phyloP scores from a whole-genome alignment of 2,888 invertebrate genomes.

The Slavum lentiscoides region DNA sequence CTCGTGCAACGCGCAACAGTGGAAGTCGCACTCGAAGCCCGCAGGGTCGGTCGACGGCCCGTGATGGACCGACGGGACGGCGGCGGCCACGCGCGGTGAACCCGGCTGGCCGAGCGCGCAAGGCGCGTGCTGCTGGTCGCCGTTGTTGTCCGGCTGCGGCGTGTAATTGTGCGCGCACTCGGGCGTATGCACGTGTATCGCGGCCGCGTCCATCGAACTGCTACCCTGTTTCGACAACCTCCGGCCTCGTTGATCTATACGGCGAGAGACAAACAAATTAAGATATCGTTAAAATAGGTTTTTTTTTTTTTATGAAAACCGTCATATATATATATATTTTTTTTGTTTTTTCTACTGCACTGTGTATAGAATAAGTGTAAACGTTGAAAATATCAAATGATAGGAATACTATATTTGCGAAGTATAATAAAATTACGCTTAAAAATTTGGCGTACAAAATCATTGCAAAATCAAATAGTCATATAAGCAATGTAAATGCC shows the following conservation, averaged over 20 bases:
- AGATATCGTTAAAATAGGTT: too few relatives aligned
- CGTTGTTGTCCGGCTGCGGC: constrained; percentile 43
- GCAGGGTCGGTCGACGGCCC: constrained; percentile 57
- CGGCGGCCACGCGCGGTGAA: constrained; percentile 55
- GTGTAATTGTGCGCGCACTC: constrained; percentile 72
- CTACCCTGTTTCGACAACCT: constrained; percentile 63
- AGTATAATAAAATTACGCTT: too few relatives aligned
- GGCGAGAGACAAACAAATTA: not conserved
- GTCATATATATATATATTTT: too few relatives aligned
- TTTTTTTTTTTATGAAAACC: too few relatives aligned
- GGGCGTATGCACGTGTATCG: constrained; percentile 80
- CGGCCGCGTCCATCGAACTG: constrained; percentile 71
- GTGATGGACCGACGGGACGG: constrained; percentile 58
- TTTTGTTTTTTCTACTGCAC: too few relatives aligned
- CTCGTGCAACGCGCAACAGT: constrained; percentile 92
- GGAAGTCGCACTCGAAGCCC: constrained; percentile 84
- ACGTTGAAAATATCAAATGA: too few relatives aligned
- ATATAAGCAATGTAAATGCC: too few relatives aligned
- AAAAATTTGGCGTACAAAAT: too few relatives aligned
- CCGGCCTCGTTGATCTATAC: constrained; percentile 48
- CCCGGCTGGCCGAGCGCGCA: not conserved
- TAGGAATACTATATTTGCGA: too few relatives aligned
- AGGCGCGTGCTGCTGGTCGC: constrained; percentile 41
- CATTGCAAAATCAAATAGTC: too few relatives aligned
- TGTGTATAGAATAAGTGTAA: too few relatives aligned